Conservation (phyloP, 2,888 invertebrate genomes). For the Argyresthia albistria region DNA sequence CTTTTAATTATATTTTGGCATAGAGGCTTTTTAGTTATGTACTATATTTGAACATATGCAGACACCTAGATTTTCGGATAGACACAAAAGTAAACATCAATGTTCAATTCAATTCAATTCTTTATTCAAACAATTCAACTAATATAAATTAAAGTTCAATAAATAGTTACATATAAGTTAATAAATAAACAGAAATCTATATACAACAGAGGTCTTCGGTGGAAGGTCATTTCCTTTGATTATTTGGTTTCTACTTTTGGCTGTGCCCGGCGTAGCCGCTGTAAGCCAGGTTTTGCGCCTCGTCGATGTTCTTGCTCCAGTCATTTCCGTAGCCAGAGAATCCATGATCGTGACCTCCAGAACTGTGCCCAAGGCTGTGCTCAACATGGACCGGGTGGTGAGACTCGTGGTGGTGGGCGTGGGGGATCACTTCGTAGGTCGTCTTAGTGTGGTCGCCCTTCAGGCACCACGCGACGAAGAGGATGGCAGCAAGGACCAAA, state of each 20-base stretch:
- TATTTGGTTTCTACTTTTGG: conserved; percentile 21
- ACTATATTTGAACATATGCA: too few relatives aligned
- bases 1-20: too few relatives aligned
- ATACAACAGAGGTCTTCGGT: conserved; percentile 46
- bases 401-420: conserved; percentile 65
- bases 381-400: conserved; percentile 77
- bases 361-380: conserved; percentile 46
- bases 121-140: conserved; percentile 1
- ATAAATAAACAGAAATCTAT: conserved; percentile 14
- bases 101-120: conserved; percentile 1
- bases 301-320: conserved; percentile 74
- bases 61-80: too few relatives aligned
- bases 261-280: conserved; percentile 68
- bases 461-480: conserved; percentile 63
- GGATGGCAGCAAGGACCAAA: conserved; percentile 79
- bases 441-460: conserved; percentile 59
- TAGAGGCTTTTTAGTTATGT: too few relatives aligned
- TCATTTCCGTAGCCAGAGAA: conserved; percentile 46
- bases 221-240: not conserved
- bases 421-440: conserved; percentile 59
- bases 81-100: not conserved
- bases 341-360: conserved; percentile 21
- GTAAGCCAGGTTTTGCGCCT: conserved; percentile 80
- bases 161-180: conserved; percentile 3
- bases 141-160: not conserved